These are phyloP conservation scores for Cylloceria caligata DNA, from an alignment of 2,888 invertebrate genomes.

Conservation along the genomic window DNA sequence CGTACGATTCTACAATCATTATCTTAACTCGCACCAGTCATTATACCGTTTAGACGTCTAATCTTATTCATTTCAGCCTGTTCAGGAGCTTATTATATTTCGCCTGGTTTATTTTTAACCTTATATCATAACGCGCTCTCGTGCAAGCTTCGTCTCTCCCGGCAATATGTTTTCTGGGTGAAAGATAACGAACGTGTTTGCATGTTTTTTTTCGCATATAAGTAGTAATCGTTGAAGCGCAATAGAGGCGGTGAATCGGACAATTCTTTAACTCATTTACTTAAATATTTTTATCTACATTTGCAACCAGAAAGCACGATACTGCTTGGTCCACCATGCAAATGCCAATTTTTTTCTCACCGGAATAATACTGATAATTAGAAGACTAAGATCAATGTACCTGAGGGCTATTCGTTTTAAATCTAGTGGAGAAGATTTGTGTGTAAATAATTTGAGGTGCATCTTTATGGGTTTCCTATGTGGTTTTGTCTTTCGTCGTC, in stretches of 20 bases:
- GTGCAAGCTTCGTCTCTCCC: slow-evolving; percentile 30
- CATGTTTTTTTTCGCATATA: too few relatives aligned
- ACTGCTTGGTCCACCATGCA: slow-evolving; percentile 67
- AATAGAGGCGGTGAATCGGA: slow-evolving; percentile 30
- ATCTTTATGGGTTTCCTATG: background rate
- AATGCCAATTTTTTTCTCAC: slow-evolving; percentile 48
- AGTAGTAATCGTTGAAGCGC: slow-evolving; percentile 22
- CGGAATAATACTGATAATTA: slow-evolving; percentile 63
- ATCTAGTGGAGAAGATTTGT: slow-evolving; percentile 30
- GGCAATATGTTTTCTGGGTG: slow-evolving; percentile 42
- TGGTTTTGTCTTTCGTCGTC: background rate
- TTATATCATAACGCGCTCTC: slow-evolving; percentile 36
- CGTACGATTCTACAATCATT: slow-evolving; percentile 70
- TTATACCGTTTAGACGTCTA: slow-evolving; percentile 47
- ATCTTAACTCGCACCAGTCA: slow-evolving; percentile 33
- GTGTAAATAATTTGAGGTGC: slow-evolving; percentile 35
- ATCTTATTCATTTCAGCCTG: slow-evolving; percentile 33
- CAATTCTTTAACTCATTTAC: slow-evolving; percentile 22
- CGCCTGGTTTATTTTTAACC: slow-evolving; percentile 8
- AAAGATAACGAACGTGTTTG: slow-evolving; percentile 44
- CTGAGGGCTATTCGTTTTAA: slow-evolving; percentile 47
- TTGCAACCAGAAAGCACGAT: slow-evolving; percentile 44
- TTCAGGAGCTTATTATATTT: slow-evolving; percentile 14
- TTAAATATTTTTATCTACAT: slow-evolving; percentile 27
- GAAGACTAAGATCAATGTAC: slow-evolving; percentile 55